phyloP scores from a whole-genome alignment of 2,113 vertebrate genomes.

The Pongo pygmaeus region DNA sequence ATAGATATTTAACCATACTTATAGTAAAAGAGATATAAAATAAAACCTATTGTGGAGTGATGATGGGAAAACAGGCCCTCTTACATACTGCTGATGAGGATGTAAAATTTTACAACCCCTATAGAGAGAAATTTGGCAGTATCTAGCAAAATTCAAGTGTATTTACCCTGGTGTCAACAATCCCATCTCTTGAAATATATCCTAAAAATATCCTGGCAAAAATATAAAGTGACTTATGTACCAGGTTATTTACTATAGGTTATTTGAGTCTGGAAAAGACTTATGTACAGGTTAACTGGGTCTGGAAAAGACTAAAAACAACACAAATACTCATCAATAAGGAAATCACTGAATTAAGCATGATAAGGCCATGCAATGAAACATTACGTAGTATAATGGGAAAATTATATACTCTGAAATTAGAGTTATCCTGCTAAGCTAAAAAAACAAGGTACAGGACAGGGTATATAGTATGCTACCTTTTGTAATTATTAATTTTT shows the following conservation, averaged over 20 bases:
- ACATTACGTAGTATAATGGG: background rate
- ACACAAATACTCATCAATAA: background rate
- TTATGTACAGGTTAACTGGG: background rate
- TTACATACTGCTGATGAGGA: background rate
- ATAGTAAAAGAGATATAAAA: background rate
- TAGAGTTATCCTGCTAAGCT: too few species aligned
- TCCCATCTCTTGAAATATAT: background rate
- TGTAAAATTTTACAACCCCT: background rate
- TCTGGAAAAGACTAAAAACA: background rate
- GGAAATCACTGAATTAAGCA: background rate
- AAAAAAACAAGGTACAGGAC: background rate
- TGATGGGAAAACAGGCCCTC: background rate
- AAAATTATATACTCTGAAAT: background rate
- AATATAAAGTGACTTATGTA: background rate
- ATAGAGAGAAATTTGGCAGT: background rate
- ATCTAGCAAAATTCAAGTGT: background rate
- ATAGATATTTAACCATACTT: background rate
- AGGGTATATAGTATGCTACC: background rate
- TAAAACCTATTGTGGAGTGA: background rate
- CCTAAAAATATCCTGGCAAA: background rate
- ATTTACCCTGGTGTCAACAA: background rate
- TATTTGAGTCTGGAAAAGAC: too few species aligned
- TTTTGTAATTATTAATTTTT: background rate
- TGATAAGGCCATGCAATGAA: background rate
- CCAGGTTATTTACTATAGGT: background rate